Evolutionary conservation across 1,140 invertebrate species (phyloP).

Genomic region (Pogonognathellus flavescens): DNA sequence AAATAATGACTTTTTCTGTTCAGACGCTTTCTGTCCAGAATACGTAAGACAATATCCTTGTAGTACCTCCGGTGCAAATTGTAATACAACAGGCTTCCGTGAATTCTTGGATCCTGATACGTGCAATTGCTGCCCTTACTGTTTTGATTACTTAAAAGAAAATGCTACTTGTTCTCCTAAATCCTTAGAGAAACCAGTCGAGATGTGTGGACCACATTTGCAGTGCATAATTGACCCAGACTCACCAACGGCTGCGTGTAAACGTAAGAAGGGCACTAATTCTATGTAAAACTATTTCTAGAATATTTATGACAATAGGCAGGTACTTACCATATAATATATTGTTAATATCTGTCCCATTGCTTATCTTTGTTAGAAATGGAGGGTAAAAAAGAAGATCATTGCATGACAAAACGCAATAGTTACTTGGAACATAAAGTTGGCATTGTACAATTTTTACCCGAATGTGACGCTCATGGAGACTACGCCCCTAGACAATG

Average conservation of each 20-base stretch:
- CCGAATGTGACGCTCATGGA: conserved; percentile 62
- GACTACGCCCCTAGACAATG: conserved; percentile 61
- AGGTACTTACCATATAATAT: not conserved
- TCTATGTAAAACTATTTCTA: not conserved
- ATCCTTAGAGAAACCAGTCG: conserved; percentile 39
- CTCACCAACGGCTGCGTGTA: conserved; percentile 30
- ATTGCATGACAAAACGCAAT: conserved; percentile 41
- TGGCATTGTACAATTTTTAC: conserved; percentile 61
- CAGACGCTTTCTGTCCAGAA: conserved; percentile 50
- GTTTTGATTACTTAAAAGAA: conserved; percentile 63
- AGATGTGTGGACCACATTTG: conserved; percentile 64
- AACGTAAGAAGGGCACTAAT: conserved; percentile 27
- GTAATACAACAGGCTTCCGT: conserved; percentile 57
- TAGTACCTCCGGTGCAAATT: conserved; percentile 43
- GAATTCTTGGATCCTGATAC: conserved; percentile 57
- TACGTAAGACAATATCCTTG: conserved; percentile 45
- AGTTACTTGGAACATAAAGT: conserved; percentile 12
- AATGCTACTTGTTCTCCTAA: conserved; percentile 45
- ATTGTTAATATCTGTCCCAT: not conserved
- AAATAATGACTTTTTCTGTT: conserved; percentile 46
- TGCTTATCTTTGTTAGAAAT: too few species aligned
- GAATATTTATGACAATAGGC: not conserved
- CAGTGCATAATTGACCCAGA: conserved; percentile 38
- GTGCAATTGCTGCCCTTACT: conserved; percentile 65
- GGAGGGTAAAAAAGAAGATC: not conserved